phyloP scores from a whole-genome alignment of 2,113 vertebrate genomes.

The Seriola aureovittata region DNA sequence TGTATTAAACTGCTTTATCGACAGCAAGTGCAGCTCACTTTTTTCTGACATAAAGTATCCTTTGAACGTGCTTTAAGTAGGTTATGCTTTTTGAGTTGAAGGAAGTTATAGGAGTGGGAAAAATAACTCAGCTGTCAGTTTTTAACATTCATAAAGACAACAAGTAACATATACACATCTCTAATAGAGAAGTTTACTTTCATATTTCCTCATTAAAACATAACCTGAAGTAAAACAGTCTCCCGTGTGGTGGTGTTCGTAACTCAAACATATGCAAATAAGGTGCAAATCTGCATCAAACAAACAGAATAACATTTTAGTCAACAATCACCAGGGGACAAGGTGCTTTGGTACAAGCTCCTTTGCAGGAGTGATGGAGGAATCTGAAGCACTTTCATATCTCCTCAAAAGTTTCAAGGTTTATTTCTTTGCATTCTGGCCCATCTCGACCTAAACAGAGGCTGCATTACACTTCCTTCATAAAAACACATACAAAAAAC shows the following conservation, averaged over 20 bases:
- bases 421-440: constrained; percentile 36
- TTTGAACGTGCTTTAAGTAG: constrained; percentile 47
- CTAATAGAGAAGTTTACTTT: constrained; percentile 63
- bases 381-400: constrained; percentile 24
- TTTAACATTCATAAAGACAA: constrained; percentile 58
- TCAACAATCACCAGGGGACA: constrained; percentile 71
- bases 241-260: constrained; percentile 56
- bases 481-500: neutral
- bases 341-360: constrained; percentile 35
- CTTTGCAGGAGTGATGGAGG: constrained; percentile 33
- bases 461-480: neutral
- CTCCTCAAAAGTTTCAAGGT: constrained; percentile 45
- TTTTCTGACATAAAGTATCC: neutral
- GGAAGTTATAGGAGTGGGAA: constrained; percentile 22
- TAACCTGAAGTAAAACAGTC: constrained; percentile 78
- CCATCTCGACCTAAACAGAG: constrained; percentile 2
- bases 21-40: constrained; percentile 13
- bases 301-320: constrained; percentile 68
- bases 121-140: constrained; percentile 60
- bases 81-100: constrained; percentile 46
- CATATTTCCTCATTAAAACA: constrained; percentile 78
- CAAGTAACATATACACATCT: constrained; percentile 51
- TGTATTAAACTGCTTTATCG: neutral
- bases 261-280: constrained; percentile 79
- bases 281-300: constrained; percentile 62